These are phyloP conservation scores for Apamea sordens DNA, from an alignment of 2,888 invertebrate species.

Conservation along the genomic window DNA sequence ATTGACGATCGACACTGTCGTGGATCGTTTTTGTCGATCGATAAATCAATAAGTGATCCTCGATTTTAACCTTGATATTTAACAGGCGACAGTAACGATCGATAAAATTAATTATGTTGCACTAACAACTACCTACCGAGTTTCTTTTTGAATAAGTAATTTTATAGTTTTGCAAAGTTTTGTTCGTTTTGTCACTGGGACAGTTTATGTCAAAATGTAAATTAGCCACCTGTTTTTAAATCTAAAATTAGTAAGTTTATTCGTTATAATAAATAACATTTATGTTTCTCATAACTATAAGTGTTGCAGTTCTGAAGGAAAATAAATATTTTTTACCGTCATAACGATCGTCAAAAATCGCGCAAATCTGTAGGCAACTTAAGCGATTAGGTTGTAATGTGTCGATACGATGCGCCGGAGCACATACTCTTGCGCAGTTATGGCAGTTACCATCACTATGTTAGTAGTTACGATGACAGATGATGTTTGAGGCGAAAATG, in stretches of 20 bases:
- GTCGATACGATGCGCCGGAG: conserved; percentile 32
- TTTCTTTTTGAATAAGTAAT: neutral
- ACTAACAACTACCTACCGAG: neutral
- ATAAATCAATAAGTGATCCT: neutral
- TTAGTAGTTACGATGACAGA: conserved; percentile 38
- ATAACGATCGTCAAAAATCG: neutral
- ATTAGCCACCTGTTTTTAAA: neutral
- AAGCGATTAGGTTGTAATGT: conserved; percentile 49
- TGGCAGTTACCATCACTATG: conserved; percentile 42
- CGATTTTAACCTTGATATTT: neutral
- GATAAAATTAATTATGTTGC: neutral
- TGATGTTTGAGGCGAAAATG: conserved; percentile 33
- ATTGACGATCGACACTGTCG: too few species aligned
- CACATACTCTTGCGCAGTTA: conserved; percentile 44
- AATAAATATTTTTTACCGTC: neutral
- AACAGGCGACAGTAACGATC: neutral
- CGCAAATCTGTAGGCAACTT: conserved; percentile 12
- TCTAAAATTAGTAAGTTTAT: neutral
- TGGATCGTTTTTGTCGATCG: neutral
- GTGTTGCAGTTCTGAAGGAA: neutral
- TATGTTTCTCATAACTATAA: neutral
- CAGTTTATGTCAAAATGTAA: neutral
- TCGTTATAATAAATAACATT: neutral
- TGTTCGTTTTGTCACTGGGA: neutral
- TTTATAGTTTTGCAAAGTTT: neutral